phyloP scores from a whole-genome alignment of 2,113 vertebrate species.

The Podarcis raffonei region DNA sequence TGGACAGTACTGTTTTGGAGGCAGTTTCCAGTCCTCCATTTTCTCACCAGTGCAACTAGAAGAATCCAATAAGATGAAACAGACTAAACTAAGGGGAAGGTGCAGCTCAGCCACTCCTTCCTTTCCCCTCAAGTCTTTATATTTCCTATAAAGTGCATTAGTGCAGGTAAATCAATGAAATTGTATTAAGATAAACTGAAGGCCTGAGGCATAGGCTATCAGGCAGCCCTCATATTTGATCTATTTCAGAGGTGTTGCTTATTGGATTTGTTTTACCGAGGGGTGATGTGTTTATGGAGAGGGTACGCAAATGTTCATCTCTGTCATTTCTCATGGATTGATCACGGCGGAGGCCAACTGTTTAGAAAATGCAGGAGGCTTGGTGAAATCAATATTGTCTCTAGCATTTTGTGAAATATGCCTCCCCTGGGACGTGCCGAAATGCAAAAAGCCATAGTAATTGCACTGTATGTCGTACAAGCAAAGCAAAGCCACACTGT shows the following conservation, averaged over 20 bases:
- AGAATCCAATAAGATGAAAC: constrained; percentile 2
- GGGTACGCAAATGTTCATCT: constrained; percentile 11
- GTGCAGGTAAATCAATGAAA: constrained; percentile 19
- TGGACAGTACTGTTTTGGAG: too few species aligned
- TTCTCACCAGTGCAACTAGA: not conserved
- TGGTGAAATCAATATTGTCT: constrained; percentile 30
- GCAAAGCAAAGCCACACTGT: not conserved
- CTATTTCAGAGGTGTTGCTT: constrained; percentile 26
- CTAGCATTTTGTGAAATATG: constrained; percentile 9
- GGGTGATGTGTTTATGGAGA: constrained; percentile 14
- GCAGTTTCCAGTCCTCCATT: not conserved
- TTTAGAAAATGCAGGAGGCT: constrained; percentile 24
- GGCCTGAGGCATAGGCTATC: constrained; percentile 4
- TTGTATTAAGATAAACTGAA: constrained; percentile 29
- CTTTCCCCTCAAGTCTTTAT: constrained; percentile 7
- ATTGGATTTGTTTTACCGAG: constrained; percentile 28
- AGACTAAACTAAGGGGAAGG: not conserved
- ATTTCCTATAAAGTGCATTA: constrained; percentile 24
- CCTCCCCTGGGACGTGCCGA: not conserved
- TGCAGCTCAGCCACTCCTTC: too few species aligned
- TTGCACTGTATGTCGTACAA: not conserved
- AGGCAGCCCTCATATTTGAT: constrained; percentile 15
- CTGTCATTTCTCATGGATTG: constrained; percentile 28
- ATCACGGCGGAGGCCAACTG: constrained; percentile 21
- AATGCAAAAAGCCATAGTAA: constrained; percentile 18